Percentiles rank a stretch among this genome's conserved stretches.
Evolutionary conservation across 2,888 invertebrate genomes (phyloP).

Genomic region (Zaprionus lineosus): DNA sequence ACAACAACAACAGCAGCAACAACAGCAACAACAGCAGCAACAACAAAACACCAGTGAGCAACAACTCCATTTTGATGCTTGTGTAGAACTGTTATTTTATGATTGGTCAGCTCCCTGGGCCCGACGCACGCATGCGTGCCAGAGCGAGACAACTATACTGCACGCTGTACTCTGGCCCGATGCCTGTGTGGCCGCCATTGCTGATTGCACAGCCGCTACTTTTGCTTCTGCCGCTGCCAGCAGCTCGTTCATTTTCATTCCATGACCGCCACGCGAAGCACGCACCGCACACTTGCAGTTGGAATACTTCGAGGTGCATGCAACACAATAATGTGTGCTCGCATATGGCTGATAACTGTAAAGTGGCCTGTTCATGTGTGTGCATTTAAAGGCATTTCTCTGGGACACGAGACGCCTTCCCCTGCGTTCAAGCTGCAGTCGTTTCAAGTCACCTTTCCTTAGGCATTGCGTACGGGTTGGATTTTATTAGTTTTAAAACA

Average conservation of each 20-base stretch:
- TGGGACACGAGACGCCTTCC: too few species aligned
- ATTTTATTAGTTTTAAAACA: too few species aligned
- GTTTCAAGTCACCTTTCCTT: too few species aligned
- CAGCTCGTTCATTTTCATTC: constrained; percentile 40
- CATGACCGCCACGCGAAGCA: constrained; percentile 40
- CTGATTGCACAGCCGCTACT: constrained; percentile 13
- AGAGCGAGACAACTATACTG: constrained; percentile 53
- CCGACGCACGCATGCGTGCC: constrained; percentile 15
- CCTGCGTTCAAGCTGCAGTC: too few species aligned
- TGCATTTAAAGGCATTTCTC: too few species aligned
- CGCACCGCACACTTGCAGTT: constrained; percentile 27
- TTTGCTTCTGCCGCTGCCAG: constrained; percentile 9
- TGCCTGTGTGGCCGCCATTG: constrained; percentile 32
- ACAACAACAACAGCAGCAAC: constrained; percentile 23
- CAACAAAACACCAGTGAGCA: too few species aligned
- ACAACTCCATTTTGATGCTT: constrained; percentile 62
- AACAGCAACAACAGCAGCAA: constrained; percentile 28
- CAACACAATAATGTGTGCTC: not conserved
- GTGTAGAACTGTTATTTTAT: constrained; percentile 11
- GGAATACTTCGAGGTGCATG: not conserved
- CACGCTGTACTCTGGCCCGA: not conserved
- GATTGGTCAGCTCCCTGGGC: constrained; percentile 45
- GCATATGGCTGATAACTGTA: not conserved
- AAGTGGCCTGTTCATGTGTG: not conserved
- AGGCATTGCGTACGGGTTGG: too few species aligned